Evolutionary conservation across 2,888 invertebrate genomes (phyloP), one percentile per base, ranked within the genome.

Genomic region (Orthosia incerta): DNA sequence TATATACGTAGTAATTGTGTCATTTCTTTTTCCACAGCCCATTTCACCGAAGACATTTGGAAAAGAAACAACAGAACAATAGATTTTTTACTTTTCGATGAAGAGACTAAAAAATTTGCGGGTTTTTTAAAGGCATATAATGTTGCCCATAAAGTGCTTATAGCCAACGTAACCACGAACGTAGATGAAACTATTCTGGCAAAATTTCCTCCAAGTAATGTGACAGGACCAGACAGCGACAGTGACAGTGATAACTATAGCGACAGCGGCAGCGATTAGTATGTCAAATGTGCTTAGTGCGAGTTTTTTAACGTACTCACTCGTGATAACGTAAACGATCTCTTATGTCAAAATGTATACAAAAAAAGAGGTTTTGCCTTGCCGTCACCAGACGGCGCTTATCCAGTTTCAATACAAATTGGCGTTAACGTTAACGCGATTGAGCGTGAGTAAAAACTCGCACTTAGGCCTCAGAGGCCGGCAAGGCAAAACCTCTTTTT

Each of bases 31-130:
- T 61, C 16, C 15, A 31, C 75, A 81, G 80, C 83, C 0, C 83
- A 67, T 53, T 51, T 62, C 12, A 79, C 80, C 0, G 83, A 81
- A 68, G 80, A 83, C 1, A 79, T 83, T 46, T 81, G 80, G 80
- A 67, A 64, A 60, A 79, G 83, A 39, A 70, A 81, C 15, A 59
- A 74, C 4, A 59, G 16, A 9, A 83, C 80, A 48, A 81, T 81
- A 2, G 80, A 81, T 12, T 81, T 81, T 53, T 26, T 83, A 53
- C 4, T 81, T 16, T 56, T 67, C 3, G 60, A 65, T 12, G 15
- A 50, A 2, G 80, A 81, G 13, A 31, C 7, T 11, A 9, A 23
- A 7, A n/a, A 15, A 4, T 1, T 68, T 0, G 48, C 13, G 0
- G 5, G 4, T 2, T 71, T 81, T 16, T 31, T 81, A 12, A 46